These are phyloP conservation scores for Gallinago paraguaiae DNA, from an alignment of 2,113 vertebrate species.

Conservation along the genomic window DNA sequence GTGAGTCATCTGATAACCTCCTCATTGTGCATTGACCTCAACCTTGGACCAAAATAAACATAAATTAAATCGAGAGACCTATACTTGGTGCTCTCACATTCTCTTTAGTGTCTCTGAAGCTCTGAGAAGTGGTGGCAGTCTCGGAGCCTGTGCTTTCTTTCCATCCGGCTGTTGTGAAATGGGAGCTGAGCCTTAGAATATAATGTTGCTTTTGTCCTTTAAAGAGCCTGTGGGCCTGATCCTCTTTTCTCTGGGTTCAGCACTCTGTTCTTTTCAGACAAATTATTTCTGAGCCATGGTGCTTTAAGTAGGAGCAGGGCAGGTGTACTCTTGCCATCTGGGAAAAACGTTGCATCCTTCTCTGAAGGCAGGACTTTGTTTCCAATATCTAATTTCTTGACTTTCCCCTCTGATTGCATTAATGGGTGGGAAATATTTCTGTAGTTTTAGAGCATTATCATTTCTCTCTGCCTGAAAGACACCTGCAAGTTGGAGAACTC, in stretches of 20 bases:
- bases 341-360: background rate
- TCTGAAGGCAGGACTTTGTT: background rate
- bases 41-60: conserved; percentile 70
- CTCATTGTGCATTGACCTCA: conserved; percentile 54
- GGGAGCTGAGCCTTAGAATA: background rate
- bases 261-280: background rate
- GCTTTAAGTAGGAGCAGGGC: background rate
- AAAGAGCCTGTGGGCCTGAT: background rate
- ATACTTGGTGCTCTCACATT: background rate
- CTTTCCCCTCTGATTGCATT: background rate
- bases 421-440: background rate
- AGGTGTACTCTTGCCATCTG: background rate
- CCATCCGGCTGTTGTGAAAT: background rate
- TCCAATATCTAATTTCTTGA: background rate
- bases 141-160: background rate
- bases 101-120: background rate
- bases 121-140: background rate
- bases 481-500: background rate
- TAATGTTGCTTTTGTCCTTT: background rate
- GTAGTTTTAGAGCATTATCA: background rate
- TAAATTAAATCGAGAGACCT: conserved; percentile 53
- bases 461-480: background rate
- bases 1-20: conserved; percentile 65
- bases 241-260: background rate
- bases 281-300: background rate